A percentile compares a stretch with the other conserved stretches of the same genome.
Evolutionary conservation across 2,888 invertebrate genomes (phyloP).

Genomic region (Prosopocoilus inquinatus): DNA sequence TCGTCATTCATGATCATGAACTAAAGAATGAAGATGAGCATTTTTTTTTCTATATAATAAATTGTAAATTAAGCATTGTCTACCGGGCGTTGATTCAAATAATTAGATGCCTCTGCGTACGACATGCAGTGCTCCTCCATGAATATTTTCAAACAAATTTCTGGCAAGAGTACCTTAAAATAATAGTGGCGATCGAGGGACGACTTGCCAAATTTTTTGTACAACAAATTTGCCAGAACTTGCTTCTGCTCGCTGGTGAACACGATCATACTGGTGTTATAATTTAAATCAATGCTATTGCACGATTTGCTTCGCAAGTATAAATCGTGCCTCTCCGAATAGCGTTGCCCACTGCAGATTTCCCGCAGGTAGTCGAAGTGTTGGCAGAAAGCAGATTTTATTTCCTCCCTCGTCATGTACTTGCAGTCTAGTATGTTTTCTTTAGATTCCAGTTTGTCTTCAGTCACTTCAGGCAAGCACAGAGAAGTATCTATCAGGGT

Average conservation of each 20-base stretch:
- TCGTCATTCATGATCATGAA: too few species aligned
- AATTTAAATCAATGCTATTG: slow-evolving; percentile 24
- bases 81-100: slow-evolving; percentile 1
- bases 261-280: slow-evolving; percentile 36
- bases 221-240: slow-evolving; percentile 31
- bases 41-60: too few species aligned
- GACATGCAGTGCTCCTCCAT: slow-evolving; percentile 39
- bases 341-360: slow-evolving; percentile 18
- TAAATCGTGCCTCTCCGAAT: slow-evolving; percentile 20
- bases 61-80: not conserved
- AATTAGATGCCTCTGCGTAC: slow-evolving; percentile 26
- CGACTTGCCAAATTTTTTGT: slow-evolving; percentile 33
- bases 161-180: slow-evolving; percentile 42
- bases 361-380: slow-evolving; percentile 22
- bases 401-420: slow-evolving; percentile 18
- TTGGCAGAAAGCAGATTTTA: slow-evolving; percentile 17
- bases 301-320: not conserved
- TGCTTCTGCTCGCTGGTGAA: slow-evolving; percentile 40
- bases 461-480: too few species aligned
- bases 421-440: slow-evolving; percentile 5
- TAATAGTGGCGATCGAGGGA: slow-evolving; percentile 32
- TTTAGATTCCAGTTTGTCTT: too few species aligned
- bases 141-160: slow-evolving; percentile 42
- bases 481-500: too few species aligned
- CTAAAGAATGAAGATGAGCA: too few species aligned